Base-by-base conservation (phyloP, 1,140 invertebrate genomes). In the Lepidurus packardi region DNA sequence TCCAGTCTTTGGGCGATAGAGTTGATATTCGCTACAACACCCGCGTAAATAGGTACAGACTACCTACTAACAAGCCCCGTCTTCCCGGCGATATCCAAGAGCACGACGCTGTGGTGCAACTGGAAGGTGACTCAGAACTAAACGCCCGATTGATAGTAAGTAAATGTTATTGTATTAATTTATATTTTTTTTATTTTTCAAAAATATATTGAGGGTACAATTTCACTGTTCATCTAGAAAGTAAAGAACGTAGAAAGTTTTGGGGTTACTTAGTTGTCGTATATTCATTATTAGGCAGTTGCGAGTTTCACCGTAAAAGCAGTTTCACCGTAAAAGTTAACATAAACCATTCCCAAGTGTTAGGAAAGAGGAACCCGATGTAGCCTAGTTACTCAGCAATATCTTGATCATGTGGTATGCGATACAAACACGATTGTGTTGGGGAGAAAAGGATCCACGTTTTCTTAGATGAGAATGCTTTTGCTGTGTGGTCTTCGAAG, bases 131-230 rank as follows among this genome's bases (percentile, higher is more conserved):
- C 42, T 85, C 87, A 45, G 82, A 73, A 65, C 90, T 88, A 80
- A 85, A 86, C 4, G 90, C 90, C 83, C 86, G 88, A 81, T 83
- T 90, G 78, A 82, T 90, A 86, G 89, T 90, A 84, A 88, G 75
- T 79, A 7, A 34, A 4, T 34, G 34, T 34, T 34, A 34, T 34
- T 34, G 1, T 34, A 34, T 34, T 34, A n/a, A n/a, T n/a, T n/a
- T n/a, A n/a, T 34, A 34, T 0, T 34, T 34, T 3, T 4, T 3
- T 10, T 41, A 4, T 16, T 24, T 10, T 34, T 78, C 16, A 16
- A 16, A 45, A 13, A 1, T 78, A 4, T 34, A 4, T 34, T 34
- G 34, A 34, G 34, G 34, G 34, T 34, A 34, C 34, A 34, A 34
- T 34, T 34, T 34, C 34, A 34, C 1, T 34, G 3, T 34, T 34